phyloP scores from a whole-genome alignment of 1,140 invertebrate species.

The Rhagoletis zephyria region DNA sequence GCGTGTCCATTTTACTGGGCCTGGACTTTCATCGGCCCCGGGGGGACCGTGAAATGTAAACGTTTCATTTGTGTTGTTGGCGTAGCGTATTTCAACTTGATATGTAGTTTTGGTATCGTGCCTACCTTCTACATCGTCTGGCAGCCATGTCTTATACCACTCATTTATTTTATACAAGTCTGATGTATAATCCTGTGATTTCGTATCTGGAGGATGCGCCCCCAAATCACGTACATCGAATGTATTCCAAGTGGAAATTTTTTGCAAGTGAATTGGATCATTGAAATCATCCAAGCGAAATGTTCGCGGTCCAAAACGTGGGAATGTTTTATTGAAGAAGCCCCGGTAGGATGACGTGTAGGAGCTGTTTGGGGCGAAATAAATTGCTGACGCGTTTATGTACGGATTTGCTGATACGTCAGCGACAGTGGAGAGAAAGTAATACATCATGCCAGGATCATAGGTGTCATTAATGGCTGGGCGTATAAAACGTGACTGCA shows the following conservation, averaged over 20 bases:
- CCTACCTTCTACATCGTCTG: conserved; percentile 84
- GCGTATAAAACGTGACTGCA: conserved; percentile 91
- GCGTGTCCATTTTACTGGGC: conserved; percentile 92
- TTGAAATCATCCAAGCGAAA: conserved; percentile 94
- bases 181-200: conserved; percentile 89
- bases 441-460: conserved; percentile 98
- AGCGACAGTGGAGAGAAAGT: conserved; percentile 93
- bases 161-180: conserved; percentile 94
- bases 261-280: conserved; percentile 91
- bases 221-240: conserved; percentile 88
- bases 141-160: conserved; percentile 92
- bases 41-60: conserved; percentile 95
- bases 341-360: conserved; percentile 95
- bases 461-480: conserved; percentile 92
- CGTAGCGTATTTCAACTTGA: conserved; percentile 91
- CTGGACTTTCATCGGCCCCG: conserved; percentile 88
- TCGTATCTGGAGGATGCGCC: conserved; percentile 82
- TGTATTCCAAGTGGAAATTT: conserved; percentile 92
- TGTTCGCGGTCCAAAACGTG: conserved; percentile 93
- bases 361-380: conserved; percentile 94
- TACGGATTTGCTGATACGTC: conserved; percentile 94
- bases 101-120: conserved; percentile 96
- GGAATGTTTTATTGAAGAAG: conserved; percentile 97
- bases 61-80: conserved; percentile 96
- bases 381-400: conserved; percentile 94